A percentile compares a stretch with the other conserved stretches of the same genome.
Conservation (phyloP, 2,797 vertebrate genomes). For the Neosilurus mollespiculum region DNA sequence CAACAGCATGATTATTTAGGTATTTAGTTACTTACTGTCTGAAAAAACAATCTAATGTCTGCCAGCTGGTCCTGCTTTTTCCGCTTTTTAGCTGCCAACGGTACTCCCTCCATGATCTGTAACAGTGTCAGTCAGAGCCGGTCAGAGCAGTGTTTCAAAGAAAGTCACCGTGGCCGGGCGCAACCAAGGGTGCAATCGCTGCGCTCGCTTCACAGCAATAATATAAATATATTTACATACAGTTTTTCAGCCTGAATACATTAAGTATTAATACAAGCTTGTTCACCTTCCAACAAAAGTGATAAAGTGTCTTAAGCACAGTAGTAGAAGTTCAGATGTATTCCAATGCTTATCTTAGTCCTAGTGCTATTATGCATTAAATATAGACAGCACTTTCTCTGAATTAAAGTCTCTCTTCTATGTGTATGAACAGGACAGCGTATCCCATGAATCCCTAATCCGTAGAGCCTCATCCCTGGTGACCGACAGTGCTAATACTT, state of each 20-base stretch:
- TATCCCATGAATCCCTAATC: conserved; percentile 77
- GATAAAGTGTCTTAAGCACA: neutral
- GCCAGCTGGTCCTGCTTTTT: no score
- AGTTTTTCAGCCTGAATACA: neutral
- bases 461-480: conserved; percentile 79
- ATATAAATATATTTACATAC: neutral
- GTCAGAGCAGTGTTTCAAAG: no score
- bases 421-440: conserved; percentile 67
- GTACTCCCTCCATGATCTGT: no score
- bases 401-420: neutral
- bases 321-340: neutral
- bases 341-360: no score
- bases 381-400: neutral
- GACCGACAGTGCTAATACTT: conserved; percentile 78
- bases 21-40: no score
- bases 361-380: neutral
- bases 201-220: no score
- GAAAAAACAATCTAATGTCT: no score
- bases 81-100: no score
- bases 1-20: no score
- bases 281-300: neutral
- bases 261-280: neutral
- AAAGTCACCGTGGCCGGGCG: no score
- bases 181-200: no score
- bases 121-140: no score